These are phyloP conservation scores for Ectobius pallidus DNA, from an alignment of 2,888 invertebrate species.

Conservation along the genomic window DNA sequence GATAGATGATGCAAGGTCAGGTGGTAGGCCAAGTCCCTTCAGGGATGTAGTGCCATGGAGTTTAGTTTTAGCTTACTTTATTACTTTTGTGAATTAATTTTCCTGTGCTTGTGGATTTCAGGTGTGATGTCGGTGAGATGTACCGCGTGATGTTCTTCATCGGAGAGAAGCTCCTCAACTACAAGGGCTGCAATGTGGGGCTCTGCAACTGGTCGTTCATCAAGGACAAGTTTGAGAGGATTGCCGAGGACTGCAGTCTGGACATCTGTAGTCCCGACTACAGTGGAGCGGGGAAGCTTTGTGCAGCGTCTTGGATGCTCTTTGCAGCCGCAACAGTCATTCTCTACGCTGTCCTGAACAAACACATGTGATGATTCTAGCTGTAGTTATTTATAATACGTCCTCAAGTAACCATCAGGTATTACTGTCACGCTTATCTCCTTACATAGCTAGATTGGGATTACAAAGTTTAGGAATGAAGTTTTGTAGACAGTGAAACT, in stretches of 20 bases:
- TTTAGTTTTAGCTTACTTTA: not conserved
- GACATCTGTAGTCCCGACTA: constrained; percentile 59
- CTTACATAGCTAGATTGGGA: no score
- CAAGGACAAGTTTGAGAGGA: constrained; percentile 62
- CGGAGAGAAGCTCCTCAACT: constrained; percentile 71
- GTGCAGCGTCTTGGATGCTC: not conserved
- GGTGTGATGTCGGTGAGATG: constrained; percentile 51
- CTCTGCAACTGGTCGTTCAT: constrained; percentile 78
- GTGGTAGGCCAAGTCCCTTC: no score
- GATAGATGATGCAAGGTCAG: no score
- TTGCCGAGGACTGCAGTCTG: constrained; percentile 62
- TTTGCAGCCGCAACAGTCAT: not conserved
- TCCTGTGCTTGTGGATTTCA: constrained; percentile 33
- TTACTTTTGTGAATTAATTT: not conserved
- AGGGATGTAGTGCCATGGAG: not conserved
- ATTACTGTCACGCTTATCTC: no score
- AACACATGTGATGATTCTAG: no score
- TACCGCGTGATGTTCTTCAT: constrained; percentile 71
- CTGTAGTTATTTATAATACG: no score
- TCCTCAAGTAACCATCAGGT: no score
- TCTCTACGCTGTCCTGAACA: no score
- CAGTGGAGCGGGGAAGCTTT: not conserved
- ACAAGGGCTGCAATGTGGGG: constrained; percentile 75
- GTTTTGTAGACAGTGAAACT: no score
- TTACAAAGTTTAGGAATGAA: no score